phyloP scores from a whole-genome alignment of 1,140 invertebrate species.

The Centruroides vittatus region DNA sequence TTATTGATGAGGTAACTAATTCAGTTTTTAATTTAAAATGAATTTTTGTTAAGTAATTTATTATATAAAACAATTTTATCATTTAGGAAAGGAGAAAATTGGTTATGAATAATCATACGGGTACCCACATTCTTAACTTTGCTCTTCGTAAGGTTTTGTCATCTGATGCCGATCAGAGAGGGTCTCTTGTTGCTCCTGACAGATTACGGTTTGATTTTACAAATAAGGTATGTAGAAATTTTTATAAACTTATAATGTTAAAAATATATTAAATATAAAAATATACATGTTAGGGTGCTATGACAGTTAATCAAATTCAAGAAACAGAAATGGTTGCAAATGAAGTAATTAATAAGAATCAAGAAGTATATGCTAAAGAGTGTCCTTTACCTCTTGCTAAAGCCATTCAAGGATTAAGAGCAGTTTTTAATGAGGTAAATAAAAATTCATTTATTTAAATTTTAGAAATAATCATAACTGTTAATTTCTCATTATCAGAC shows the following conservation, averaged over 20 bases:
- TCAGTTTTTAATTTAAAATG: background rate
- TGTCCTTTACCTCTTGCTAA: conserved; percentile 71
- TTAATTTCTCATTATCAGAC: background rate
- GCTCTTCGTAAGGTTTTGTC: conserved; percentile 77
- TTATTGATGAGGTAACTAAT: conserved; percentile 51
- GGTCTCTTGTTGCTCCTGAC: conserved; percentile 96
- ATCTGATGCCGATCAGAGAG: conserved; percentile 86
- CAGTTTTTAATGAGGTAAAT: conserved; percentile 85
- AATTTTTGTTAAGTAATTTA: background rate
- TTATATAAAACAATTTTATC: background rate
- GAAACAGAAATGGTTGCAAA: conserved; percentile 64
- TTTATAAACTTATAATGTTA: conserved; percentile 5
- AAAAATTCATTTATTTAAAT: background rate
- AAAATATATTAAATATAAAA: background rate
- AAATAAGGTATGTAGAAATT: conserved; percentile 49
- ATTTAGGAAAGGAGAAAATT: conserved; percentile 50
- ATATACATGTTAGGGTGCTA: conserved; percentile 42
- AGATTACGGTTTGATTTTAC: conserved; percentile 95
- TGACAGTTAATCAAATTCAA: conserved; percentile 75
- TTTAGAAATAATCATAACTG: background rate
- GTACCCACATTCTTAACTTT: conserved; percentile 93
- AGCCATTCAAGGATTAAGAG: conserved; percentile 82
- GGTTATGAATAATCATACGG: conserved; percentile 99
- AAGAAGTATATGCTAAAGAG: conserved; percentile 78
- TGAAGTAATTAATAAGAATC: conserved; percentile 60